Percentiles rank a stretch among this genome's conserved stretches.
These are phyloP conservation scores for Pristionchus exspectatus DNA, from an alignment of 2,888 invertebrate genomes.

Conservation along the genomic window DNA sequence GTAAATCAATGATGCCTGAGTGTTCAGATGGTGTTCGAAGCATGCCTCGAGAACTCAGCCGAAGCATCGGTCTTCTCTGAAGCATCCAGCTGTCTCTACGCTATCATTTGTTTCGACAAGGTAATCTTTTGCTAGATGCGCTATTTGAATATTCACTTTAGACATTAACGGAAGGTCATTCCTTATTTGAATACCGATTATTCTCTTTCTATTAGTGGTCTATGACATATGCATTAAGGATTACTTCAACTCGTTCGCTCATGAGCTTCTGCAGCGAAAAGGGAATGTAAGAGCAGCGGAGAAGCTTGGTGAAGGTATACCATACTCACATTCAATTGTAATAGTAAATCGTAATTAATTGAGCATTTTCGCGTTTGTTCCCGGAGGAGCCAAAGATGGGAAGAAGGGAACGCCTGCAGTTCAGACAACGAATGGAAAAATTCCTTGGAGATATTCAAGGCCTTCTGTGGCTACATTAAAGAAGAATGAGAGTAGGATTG, in stretches of 20 bases:
- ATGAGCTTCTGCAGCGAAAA: conserved; percentile 60
- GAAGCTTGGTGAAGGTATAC: conserved; percentile 56
- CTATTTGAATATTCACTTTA: not conserved
- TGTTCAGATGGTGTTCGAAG: conserved; percentile 80
- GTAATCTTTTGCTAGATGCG: conserved; percentile 62
- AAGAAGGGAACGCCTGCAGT: conserved; percentile 62
- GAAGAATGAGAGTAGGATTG: not conserved
- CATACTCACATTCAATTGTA: not conserved
- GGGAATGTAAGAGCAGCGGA: conserved; percentile 60
- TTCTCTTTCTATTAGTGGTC: not conserved
- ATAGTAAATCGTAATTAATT: not conserved
- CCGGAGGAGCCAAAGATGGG: conserved; percentile 35
- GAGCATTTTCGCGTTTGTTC: conserved; percentile 48
- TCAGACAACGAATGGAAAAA: conserved; percentile 71
- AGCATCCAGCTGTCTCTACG: conserved; percentile 79
- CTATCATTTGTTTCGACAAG: conserved; percentile 80
- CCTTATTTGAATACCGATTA: not conserved
- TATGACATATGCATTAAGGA: conserved; percentile 54
- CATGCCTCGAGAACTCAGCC: conserved; percentile 80
- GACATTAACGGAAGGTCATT: not conserved
- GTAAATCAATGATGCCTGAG: not conserved
- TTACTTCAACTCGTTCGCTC: conserved; percentile 63
- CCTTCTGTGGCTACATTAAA: conserved; percentile 61
- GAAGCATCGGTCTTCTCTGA: conserved; percentile 80
- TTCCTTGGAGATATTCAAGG: conserved; percentile 72